Base-by-base conservation (phyloP, 1,140 invertebrate genomes). In the Trichonephila clavipes region DNA sequence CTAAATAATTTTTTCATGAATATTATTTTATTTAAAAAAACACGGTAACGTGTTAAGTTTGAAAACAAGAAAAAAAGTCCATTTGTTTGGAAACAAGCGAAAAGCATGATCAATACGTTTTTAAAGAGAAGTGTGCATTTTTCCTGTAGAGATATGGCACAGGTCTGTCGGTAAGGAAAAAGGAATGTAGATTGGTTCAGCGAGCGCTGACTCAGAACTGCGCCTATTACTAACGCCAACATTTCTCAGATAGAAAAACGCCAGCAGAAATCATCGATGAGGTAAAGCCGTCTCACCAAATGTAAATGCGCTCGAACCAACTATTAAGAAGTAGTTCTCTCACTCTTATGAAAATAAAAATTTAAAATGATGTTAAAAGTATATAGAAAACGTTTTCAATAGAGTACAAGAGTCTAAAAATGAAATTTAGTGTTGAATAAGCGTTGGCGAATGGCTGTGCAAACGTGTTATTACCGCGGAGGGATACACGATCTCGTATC, bases 191-290 rank as follows among this genome's bases (percentile, higher is more conserved):
- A 85, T 51, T 85, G 82, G 82, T 85, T 85, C 58, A 64, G 61
- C 59, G 85, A 88, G 85, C 85, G 85, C 85, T 88, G 85, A 88
- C n/a, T 88, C 85, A 88, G 61, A 34, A 64, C 18, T 58, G 61
- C 34, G 61, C 85, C 81, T 83, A 91, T 83, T 85, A 64, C 61
- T 64, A 91, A 90, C 88, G 88, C 88, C 90, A 91, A 91, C 81
- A 66, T 91, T 91, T 61, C 58, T 88, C 66, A 91, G 90, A 91
- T 83, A 91, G 90, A 91, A 91, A 91, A 91, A 91, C 81, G 77
- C 77, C 21, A 59, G 90, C 90, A 66, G 12, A 64, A 88, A 88
- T 10, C 34, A 61, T 64, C 61, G 61, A 83, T 83, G 82, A 83
- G 82, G 82, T 59, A 40, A 64, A 64, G 21, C 85, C 85, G 18